phyloP scores from a whole-genome alignment of 2,113 vertebrate genomes.

The Stercorarius parasiticus region DNA sequence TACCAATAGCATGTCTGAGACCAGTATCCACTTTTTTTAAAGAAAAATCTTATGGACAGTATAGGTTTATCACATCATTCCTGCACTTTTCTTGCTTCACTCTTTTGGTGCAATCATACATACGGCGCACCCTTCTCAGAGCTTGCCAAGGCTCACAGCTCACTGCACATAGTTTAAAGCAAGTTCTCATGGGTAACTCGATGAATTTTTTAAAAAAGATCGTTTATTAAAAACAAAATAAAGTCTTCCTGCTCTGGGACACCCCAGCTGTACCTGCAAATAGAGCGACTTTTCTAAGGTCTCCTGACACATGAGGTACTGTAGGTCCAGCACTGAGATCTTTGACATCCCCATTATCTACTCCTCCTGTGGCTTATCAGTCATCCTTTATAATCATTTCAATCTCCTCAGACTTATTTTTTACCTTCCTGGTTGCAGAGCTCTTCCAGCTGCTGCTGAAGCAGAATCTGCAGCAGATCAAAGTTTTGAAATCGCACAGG shows the following conservation, averaged over 20 bases:
- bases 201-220: background rate
- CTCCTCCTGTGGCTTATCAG: background rate
- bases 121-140: background rate
- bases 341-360: background rate
- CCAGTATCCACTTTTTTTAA: background rate
- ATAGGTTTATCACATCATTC: background rate
- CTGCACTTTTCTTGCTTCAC: background rate
- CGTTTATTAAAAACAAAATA: background rate
- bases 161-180: background rate
- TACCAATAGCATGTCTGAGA: background rate
- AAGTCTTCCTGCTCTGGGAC: background rate
- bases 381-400: background rate
- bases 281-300: background rate
- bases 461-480: background rate
- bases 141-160: background rate
- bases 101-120: background rate
- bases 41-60: background rate
- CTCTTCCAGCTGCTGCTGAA: background rate
- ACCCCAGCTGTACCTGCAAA: background rate
- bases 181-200: background rate
- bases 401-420: background rate
- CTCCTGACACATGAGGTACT: background rate
- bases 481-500: background rate
- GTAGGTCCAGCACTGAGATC: background rate
- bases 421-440: background rate